phyloP scores from a whole-genome alignment of 2,113 vertebrate species.

The Bos indicus region DNA sequence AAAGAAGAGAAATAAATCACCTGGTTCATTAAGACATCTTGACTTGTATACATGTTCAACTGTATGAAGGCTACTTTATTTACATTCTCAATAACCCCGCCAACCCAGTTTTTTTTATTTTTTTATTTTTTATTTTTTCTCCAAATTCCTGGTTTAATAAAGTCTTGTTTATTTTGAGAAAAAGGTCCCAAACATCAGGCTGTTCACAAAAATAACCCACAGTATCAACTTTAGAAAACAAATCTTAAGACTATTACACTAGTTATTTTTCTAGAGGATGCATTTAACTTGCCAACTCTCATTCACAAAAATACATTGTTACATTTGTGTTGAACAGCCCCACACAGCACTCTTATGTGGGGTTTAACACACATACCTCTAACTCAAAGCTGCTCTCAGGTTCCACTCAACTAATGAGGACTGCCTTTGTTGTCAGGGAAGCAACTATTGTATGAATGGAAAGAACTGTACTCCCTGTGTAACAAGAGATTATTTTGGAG shows the following conservation, averaged over 20 bases:
- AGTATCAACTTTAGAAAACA: conserved; percentile 74
- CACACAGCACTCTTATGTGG: conserved; percentile 2
- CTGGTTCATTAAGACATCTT: neutral
- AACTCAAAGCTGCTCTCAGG: conserved; percentile 51
- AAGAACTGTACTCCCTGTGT: conserved; percentile 62
- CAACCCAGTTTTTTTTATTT: neutral
- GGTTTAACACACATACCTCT: conserved; percentile 37
- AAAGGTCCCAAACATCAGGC: conserved; percentile 70
- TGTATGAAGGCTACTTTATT: neutral
- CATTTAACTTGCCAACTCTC: conserved; percentile 68
- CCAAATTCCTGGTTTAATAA: conserved; percentile 77
- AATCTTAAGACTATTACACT: conserved; percentile 69
- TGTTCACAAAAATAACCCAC: conserved; percentile 71
- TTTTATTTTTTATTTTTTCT: conserved; percentile 33
- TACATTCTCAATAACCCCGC: neutral
- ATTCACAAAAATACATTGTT: conserved; percentile 69
- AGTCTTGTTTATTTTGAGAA: conserved; percentile 72
- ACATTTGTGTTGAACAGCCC: conserved; percentile 62
- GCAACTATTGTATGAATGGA: conserved; percentile 54
- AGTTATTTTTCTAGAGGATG: conserved; percentile 67
- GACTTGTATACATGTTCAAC: neutral
- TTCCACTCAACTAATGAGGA: conserved; percentile 54
- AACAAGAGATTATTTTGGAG: conserved; percentile 68
- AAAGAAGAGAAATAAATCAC: conserved; percentile 24
- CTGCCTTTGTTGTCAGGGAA: conserved; percentile 59